Evolutionary conservation across 2,888 invertebrate species (phyloP).

Genomic region (Archips crataeganus): DNA sequence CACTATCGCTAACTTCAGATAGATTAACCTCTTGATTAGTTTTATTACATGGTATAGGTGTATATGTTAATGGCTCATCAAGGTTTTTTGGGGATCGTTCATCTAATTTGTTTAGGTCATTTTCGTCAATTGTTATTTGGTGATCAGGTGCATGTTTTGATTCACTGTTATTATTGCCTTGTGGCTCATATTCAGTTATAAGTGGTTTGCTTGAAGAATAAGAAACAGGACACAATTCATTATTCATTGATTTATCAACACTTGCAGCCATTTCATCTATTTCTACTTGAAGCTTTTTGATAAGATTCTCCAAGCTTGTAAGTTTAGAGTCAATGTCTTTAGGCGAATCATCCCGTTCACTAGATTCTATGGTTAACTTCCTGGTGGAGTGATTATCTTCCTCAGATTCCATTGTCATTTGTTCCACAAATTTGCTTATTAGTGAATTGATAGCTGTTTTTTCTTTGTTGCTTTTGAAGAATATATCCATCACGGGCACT

Average conservation of each 20-base stretch:
- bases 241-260: neutral
- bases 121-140: neutral
- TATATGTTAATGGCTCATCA: neutral
- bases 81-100: neutral
- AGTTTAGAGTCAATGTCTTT: constrained; percentile 61
- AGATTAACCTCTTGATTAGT: neutral
- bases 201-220: neutral
- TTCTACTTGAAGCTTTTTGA: constrained; percentile 64
- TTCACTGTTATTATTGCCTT: neutral
- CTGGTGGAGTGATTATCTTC: constrained; percentile 46
- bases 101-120: neutral
- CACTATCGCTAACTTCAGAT: neutral
- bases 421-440: constrained; percentile 52
- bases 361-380: constrained; percentile 49
- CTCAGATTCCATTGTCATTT: constrained; percentile 36
- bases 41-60: neutral
- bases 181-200: neutral
- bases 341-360: neutral
- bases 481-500: constrained; percentile 60
- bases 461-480: constrained; percentile 37
- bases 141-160: neutral
- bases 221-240: no score
- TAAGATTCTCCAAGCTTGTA: constrained; percentile 59
- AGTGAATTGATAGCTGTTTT: constrained; percentile 48
- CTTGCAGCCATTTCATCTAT: constrained; percentile 57